These are phyloP conservation scores for Pollimyrus isidori DNA, from an alignment of 2,113 vertebrate species.

Conservation along the genomic window DNA sequence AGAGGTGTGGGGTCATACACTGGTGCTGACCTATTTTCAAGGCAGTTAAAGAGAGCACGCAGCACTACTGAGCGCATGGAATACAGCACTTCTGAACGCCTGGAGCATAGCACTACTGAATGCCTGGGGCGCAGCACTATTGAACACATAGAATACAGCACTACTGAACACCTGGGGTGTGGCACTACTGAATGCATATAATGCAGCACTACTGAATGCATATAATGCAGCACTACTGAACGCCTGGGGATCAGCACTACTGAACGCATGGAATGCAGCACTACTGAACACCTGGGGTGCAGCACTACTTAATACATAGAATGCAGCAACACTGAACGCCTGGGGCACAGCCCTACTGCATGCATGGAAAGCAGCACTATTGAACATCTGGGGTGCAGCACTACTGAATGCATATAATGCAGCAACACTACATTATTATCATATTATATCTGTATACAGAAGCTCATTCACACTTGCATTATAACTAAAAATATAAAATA, in stretches of 20 bases:
- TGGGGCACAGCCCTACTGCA: background rate
- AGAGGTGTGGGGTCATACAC: conserved; percentile 31
- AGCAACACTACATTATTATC: background rate
- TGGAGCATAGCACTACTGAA: too few species aligned
- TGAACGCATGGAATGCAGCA: background rate
- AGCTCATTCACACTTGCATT: background rate
- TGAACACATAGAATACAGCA: background rate
- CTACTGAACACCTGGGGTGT: background rate
- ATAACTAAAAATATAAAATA: background rate
- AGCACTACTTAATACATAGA: background rate
- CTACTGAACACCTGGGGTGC: background rate
- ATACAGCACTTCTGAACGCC: too few species aligned
- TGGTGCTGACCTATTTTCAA: conserved; percentile 51
- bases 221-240: background rate
- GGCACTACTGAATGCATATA: too few species aligned
- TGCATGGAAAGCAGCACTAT: too few species aligned
- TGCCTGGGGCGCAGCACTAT: too few species aligned
- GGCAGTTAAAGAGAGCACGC: conserved; percentile 31
- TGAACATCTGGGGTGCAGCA: too few species aligned
- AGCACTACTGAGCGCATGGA: background rate
- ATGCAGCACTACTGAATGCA: too few species aligned
- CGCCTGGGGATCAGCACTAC: background rate
- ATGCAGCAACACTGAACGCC: background rate
- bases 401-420: background rate
- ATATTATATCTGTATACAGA: background rate